phyloP scores from a whole-genome alignment of 1,140 invertebrate genomes.

The Drosophila guanche region DNA sequence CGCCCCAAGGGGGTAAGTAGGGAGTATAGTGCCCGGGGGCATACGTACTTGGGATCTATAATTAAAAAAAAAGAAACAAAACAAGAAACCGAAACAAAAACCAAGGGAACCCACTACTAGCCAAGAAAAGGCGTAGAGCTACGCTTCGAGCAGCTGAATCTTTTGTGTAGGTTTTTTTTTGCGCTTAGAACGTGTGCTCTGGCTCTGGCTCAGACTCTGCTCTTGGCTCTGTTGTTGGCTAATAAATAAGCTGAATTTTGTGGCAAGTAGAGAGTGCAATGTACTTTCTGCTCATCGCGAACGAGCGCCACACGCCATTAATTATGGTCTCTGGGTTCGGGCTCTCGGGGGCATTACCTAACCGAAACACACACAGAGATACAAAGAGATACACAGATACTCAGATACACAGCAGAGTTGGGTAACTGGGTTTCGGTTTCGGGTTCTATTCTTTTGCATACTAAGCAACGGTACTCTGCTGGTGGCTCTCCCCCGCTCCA shows the following conservation, averaged over 20 bases:
- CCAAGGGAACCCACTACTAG: slow-evolving; percentile 43
- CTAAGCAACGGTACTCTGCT: slow-evolving; percentile 35
- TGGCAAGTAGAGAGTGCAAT: slow-evolving; percentile 67
- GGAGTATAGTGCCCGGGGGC: background rate
- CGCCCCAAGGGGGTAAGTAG: slow-evolving; percentile 41
- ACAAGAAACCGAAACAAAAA: slow-evolving; percentile 30
- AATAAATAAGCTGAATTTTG: slow-evolving; percentile 52
- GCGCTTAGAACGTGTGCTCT: slow-evolving; percentile 53
- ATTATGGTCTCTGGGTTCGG: slow-evolving; percentile 45
- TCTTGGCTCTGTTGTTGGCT: slow-evolving; percentile 4
- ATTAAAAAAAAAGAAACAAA: slow-evolving; percentile 54
- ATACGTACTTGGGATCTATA: slow-evolving; percentile 54
- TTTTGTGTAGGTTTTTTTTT: slow-evolving; percentile 37
- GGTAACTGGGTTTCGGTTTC: slow-evolving; percentile 35
- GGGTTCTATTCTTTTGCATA: slow-evolving; percentile 52
- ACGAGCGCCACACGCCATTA: slow-evolving; percentile 76
- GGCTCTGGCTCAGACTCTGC: too few species aligned
- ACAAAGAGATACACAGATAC: slow-evolving; percentile 1
- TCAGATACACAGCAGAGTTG: slow-evolving; percentile 24
- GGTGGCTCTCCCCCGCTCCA: slow-evolving; percentile 4
- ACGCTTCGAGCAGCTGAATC: background rate
- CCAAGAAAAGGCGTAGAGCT: background rate
- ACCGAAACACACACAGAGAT: slow-evolving; percentile 29
- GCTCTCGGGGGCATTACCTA: slow-evolving; percentile 40
- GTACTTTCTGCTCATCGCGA: slow-evolving; percentile 62